These are phyloP conservation scores for Tetragnatha versicolor DNA, from an alignment of 1,140 invertebrate genomes.

Conservation along the genomic window DNA sequence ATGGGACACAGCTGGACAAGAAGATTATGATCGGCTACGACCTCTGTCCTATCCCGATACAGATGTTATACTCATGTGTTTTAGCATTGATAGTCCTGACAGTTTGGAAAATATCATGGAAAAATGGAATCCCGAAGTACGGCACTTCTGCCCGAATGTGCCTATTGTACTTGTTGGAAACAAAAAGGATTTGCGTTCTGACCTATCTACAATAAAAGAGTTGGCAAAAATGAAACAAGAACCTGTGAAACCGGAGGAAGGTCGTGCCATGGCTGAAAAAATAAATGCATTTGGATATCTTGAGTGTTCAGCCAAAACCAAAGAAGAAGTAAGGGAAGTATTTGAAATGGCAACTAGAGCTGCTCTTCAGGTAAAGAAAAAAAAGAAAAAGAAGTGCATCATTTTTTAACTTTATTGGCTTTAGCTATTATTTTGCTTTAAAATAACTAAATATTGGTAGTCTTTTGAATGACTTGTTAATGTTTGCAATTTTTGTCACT, in stretches of 20 bases:
- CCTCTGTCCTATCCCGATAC: slow-evolving; percentile 28
- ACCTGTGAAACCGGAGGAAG: slow-evolving; percentile 2
- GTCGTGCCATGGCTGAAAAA: not conserved
- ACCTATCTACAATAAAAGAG: not conserved
- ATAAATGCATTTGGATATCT: slow-evolving; percentile 10
- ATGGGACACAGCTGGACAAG: slow-evolving; percentile 18
- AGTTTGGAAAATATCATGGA: slow-evolving; percentile 11
- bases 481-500: too few relatives aligned
- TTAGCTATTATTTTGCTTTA: too few relatives aligned
- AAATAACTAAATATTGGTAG: too few relatives aligned
- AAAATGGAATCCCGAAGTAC: slow-evolving; percentile 19
- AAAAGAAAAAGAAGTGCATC: too few relatives aligned
- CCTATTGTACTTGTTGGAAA: slow-evolving; percentile 11
- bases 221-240: not conserved
- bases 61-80: slow-evolving; percentile 15
- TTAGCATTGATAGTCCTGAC: slow-evolving; percentile 7
- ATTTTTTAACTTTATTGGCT: too few relatives aligned
- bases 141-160: slow-evolving; percentile 20
- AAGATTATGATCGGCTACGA: slow-evolving; percentile 19
- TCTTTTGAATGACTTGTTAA: too few relatives aligned
- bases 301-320: slow-evolving; percentile 28
- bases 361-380: not conserved
- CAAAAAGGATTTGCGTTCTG: not conserved
- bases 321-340: slow-evolving; percentile 17
- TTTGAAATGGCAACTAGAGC: slow-evolving; percentile 22